A percentile compares a stretch with the other conserved stretches of the same genome.
Conservation (phyloP, 2,113 vertebrate species). For the Scophthalmus maximus region DNA sequence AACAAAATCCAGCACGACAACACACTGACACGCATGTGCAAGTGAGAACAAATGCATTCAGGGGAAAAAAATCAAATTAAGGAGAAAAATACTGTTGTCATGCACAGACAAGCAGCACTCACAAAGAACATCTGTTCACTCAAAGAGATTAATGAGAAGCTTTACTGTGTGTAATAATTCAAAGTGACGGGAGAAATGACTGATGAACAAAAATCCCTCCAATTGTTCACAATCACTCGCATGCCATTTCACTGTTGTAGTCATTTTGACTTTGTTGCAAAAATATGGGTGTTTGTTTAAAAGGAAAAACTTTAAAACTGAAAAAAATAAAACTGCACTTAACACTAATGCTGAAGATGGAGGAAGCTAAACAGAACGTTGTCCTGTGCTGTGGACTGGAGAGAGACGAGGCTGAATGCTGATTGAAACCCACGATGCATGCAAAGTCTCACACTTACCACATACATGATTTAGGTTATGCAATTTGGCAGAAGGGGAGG, state of each 20-base stretch:
- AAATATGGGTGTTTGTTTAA: neutral
- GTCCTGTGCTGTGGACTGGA: constrained; percentile 80
- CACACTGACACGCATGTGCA: constrained; percentile 22
- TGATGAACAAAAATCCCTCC: constrained; percentile 9
- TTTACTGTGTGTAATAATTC: constrained; percentile 21
- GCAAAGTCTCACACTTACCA: constrained; percentile 98
- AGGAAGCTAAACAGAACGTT: constrained; percentile 25
- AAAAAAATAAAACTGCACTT: constrained; percentile 1
- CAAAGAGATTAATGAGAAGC: constrained; percentile 34
- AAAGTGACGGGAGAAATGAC: constrained; percentile 5
- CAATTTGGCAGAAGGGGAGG: constrained; percentile 87
- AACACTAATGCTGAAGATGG: constrained; percentile 10
- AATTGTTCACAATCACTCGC: constrained; percentile 15
- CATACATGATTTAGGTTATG: constrained; percentile 91
- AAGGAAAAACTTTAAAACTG: constrained; percentile 32
- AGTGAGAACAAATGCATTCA: constrained; percentile 11
- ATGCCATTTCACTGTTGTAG: constrained; percentile 45
- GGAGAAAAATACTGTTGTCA: constrained; percentile 50
- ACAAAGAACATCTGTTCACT: constrained; percentile 47
- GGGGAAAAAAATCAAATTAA: constrained; percentile 17
- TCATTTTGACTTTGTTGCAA: constrained; percentile 19
- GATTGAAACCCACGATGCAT: constrained; percentile 93
- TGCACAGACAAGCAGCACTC: constrained; percentile 63
- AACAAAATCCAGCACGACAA: constrained; percentile 27
- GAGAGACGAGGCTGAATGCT: constrained; percentile 86